Base-by-base conservation (phyloP, 2,888 invertebrate genomes). In the Eumerus sabulonum region DNA sequence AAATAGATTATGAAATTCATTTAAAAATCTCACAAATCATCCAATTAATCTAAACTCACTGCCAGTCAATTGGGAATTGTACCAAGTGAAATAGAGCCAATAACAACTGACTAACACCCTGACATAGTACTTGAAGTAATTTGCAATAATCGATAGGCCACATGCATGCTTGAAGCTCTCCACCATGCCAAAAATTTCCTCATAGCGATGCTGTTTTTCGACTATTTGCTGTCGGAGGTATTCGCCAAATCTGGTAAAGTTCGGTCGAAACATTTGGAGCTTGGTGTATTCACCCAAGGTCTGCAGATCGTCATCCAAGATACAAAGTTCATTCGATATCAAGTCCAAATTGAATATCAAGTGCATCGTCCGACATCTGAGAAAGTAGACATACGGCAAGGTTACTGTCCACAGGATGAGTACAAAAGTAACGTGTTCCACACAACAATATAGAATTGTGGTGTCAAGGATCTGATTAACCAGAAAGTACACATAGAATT, bases 41-140 rank as follows among this genome's bases (percentile, higher is more conserved):
- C 36, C 1, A 11, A 11, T 12, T 13, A 42, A 51, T 13, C 13
- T n/a, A 1, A 57, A 76, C 76, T 35, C 48, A 76, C 76, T 50
- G 40, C 12, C 40, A 17, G 14, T n/a, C 1, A 62, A 17, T 5
- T 16, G 9, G 1, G 53, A 56, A 62, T 42, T 38, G n/a, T 45
- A 16, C n/a, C 17, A 76, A 16, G 54, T 18, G 71, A 66, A 82
- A 47, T 56, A 76, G 12, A 54, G 19, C 82, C 82, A 82, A 42
- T 76, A 72, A 13, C 48, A 72, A 18, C 11, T 14, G 19, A 63
- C 42, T 19, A 73, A 48, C 16, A 54, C 48, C 1, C 57, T 36
- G 1, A 59, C 47, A 17, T 57, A 77, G 16, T 40, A 57, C n/a
- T 67, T 77, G 0, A 73, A 40, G 12, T 67, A 77, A 53, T 62